Percentiles rank a stretch among this genome's conserved stretches.
Evolutionary conservation across 2,797 vertebrate species (phyloP).

Genomic region (Clarias fuscus): DNA sequence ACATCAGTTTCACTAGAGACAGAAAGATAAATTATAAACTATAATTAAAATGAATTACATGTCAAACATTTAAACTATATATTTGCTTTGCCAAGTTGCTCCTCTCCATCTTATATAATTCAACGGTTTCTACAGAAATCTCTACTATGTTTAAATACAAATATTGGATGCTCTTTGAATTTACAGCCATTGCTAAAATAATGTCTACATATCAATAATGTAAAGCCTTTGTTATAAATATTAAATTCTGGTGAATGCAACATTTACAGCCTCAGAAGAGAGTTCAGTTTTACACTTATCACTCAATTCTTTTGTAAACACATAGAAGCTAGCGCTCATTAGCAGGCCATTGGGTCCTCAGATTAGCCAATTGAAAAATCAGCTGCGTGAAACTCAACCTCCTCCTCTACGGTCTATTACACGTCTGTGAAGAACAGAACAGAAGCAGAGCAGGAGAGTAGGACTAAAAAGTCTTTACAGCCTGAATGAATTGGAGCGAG

Average conservation of each 20-base stretch:
- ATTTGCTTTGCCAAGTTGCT: background rate
- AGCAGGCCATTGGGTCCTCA: background rate
- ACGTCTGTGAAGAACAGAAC: background rate
- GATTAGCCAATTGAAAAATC: background rate
- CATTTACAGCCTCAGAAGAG: background rate
- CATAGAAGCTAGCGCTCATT: background rate
- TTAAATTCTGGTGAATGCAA: constrained; percentile 5
- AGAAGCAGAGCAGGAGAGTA: constrained; percentile 39
- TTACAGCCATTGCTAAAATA: background rate
- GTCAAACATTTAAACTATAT: background rate
- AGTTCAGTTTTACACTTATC: background rate
- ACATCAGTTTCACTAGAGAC: constrained; percentile 54
- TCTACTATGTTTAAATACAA: background rate
- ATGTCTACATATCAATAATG: background rate
- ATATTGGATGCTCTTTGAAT: background rate
- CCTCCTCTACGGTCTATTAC: background rate
- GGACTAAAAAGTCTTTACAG: constrained; percentile 60
- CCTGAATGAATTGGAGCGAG: constrained; percentile 62
- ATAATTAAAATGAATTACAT: constrained; percentile 62
- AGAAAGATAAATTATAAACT: constrained; percentile 63
- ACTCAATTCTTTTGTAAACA: background rate
- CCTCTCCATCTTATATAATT: constrained; percentile 25
- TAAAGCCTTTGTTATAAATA: background rate
- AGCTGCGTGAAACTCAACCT: background rate
- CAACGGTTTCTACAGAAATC: constrained; percentile 33